Conservation (phyloP, 2,797 vertebrate genomes). For the Microcaecilia unicolor region DNA sequence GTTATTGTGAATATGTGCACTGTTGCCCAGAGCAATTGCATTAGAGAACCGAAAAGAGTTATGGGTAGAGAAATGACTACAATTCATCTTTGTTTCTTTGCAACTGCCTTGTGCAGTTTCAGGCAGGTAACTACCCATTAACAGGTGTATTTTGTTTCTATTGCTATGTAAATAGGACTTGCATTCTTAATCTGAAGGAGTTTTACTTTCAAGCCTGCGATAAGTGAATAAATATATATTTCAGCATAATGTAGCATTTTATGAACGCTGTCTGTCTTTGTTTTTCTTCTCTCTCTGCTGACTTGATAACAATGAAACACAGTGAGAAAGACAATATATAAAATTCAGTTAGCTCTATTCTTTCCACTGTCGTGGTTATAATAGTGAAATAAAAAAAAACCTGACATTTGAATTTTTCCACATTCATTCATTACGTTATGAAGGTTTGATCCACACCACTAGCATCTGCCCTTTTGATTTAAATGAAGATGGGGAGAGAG, state of each 20-base stretch:
- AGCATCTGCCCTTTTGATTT: slow-evolving; percentile 27
- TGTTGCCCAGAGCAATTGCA: too few relatives aligned
- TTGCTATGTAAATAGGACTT: slow-evolving; percentile 3
- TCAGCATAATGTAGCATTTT: slow-evolving; percentile 22
- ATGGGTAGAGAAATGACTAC: slow-evolving; percentile 7
- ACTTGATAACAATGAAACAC: slow-evolving; percentile 21
- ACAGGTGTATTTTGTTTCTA: background rate
- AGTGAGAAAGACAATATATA: slow-evolving; percentile 3
- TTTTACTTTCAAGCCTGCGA: slow-evolving; percentile 7
- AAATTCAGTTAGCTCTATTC: slow-evolving; percentile 23
- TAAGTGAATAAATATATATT: slow-evolving; percentile 14
- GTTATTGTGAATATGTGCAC: too few relatives aligned
- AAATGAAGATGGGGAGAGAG: slow-evolving; percentile 23
- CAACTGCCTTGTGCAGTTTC: background rate
- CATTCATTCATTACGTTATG: slow-evolving; percentile 25
- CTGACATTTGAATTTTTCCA: slow-evolving; percentile 33
- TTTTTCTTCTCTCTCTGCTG: slow-evolving; percentile 10
- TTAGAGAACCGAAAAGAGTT: too few relatives aligned
- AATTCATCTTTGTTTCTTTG: slow-evolving; percentile 5
- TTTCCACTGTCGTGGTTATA: slow-evolving; percentile 10
- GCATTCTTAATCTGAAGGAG: background rate
- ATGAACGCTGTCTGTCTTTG: slow-evolving; percentile 13
- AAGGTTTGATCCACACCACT: slow-evolving; percentile 25
- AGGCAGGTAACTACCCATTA: background rate
- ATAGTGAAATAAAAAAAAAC: slow-evolving; percentile 33